These are phyloP conservation scores for Sesamia nonagrioides DNA, from an alignment of 1,140 invertebrate genomes.

Conservation along the genomic window DNA sequence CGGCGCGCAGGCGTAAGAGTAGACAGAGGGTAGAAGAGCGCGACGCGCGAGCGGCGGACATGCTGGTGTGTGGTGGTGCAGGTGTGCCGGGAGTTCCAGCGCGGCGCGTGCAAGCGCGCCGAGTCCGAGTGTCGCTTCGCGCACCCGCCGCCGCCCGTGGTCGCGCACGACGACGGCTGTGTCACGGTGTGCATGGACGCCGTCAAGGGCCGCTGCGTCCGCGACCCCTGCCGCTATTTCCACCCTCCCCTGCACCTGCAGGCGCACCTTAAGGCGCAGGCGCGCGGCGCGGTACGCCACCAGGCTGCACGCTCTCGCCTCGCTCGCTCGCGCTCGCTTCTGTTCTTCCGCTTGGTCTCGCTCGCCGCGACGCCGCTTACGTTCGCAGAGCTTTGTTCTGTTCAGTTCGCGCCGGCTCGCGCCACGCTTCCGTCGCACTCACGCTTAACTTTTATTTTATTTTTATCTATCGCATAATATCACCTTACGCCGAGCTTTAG, in stretches of 20 bases:
- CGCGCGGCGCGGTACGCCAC: constrained; percentile 97
- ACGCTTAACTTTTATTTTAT: constrained; percentile 85
- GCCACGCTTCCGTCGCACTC: constrained; percentile 87
- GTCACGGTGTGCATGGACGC: constrained; percentile 99
- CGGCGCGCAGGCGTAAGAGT: constrained; percentile 29
- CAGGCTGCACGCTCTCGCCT: constrained; percentile 87
- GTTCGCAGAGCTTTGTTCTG: constrained; percentile 84
- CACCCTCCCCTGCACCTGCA: constrained; percentile 99
- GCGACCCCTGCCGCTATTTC: constrained; percentile 98
- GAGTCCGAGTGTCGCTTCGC: constrained; percentile 99
- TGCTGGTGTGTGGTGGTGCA: constrained; percentile 88
- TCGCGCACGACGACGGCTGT: constrained; percentile 97
- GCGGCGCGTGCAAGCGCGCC: constrained; percentile 98
- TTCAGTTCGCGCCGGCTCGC: constrained; percentile 83
- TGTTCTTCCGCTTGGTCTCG: constrained; percentile 85
- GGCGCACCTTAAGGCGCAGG: constrained; percentile 99
- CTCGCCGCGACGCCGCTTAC: constrained; percentile 85
- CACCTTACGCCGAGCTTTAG: constrained; percentile 86
- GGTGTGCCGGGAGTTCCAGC: constrained; percentile 99
- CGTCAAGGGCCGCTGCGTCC: constrained; percentile 98
- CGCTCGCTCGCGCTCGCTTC: constrained; percentile 83
- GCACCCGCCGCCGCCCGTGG: constrained; percentile 97
- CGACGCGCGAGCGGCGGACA: constrained; percentile 69
- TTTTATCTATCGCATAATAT: constrained; percentile 86
- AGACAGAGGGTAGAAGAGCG: constrained; percentile 46